A percentile compares a stretch with the other conserved stretches of the same genome.
Evolutionary conservation across 2,797 vertebrate species (phyloP).

Genomic region (Eleutherodactylus coqui): DNA sequence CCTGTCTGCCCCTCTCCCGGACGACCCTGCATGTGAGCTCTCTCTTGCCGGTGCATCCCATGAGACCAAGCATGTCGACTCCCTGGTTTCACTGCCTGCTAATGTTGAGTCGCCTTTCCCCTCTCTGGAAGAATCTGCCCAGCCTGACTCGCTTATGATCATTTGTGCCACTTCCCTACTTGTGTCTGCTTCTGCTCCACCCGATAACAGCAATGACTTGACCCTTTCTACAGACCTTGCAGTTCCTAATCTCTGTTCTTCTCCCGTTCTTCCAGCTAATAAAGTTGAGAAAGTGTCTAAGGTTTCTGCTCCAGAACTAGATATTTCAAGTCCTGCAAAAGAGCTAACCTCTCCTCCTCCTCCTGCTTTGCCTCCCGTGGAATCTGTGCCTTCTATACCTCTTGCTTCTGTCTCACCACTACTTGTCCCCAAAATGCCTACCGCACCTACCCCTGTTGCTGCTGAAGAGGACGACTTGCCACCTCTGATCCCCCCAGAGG

Average conservation of each 20-base stretch:
- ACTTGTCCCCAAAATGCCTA: constrained; percentile 65
- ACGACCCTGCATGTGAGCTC: constrained; percentile 66
- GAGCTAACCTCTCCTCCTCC: constrained; percentile 64
- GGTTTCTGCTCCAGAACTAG: constrained; percentile 60
- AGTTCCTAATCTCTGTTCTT: constrained; percentile 33
- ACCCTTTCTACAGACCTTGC: constrained; percentile 23
- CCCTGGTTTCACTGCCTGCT: constrained; percentile 31
- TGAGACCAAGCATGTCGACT: constrained; percentile 67
- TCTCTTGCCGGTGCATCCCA: constrained; percentile 57
- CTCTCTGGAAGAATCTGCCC: constrained; percentile 2
- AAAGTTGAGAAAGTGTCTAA: constrained; percentile 39
- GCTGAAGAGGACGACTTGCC: constrained; percentile 89
- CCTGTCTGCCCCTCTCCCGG: neutral
- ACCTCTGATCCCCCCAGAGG: constrained; percentile 90
- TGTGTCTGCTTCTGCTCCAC: constrained; percentile 28
- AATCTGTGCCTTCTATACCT: constrained; percentile 66
- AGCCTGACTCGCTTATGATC: constrained; percentile 22
- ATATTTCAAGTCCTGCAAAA: constrained; percentile 55
- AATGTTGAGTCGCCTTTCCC: neutral
- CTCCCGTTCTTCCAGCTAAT: constrained; percentile 52
- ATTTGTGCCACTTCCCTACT: constrained; percentile 27
- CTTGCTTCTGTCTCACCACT: constrained; percentile 62
- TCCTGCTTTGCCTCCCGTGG: constrained; percentile 49
- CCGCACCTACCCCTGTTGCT: constrained; percentile 47
- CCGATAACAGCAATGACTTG: neutral